Conservation (phyloP, 2,888 invertebrate species). For the Himalopsyche kuldschensis region DNA sequence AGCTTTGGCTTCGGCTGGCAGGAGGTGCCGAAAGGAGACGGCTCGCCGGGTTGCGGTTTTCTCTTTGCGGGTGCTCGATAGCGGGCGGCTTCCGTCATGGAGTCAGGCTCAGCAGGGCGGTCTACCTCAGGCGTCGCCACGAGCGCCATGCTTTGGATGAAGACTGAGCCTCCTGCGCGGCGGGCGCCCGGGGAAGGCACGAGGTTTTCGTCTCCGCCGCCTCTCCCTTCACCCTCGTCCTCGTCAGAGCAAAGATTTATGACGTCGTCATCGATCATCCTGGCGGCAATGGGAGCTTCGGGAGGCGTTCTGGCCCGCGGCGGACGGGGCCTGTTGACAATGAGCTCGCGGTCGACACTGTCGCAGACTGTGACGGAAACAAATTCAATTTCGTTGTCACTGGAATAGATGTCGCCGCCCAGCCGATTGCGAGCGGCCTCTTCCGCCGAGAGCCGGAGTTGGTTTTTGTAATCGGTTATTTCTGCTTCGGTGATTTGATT, state of each 20-base stretch:
- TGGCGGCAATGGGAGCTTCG: background rate
- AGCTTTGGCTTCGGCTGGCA: background rate
- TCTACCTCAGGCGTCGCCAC: slow-evolving; percentile 49
- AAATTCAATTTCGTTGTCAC: slow-evolving; percentile 54
- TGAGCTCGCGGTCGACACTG: background rate
- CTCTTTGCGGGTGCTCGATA: slow-evolving; percentile 6
- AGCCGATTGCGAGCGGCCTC: background rate
- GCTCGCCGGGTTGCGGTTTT: background rate
- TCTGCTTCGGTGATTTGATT: slow-evolving; percentile 51
- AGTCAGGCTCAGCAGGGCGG: slow-evolving; percentile 49
- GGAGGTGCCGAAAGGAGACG: background rate
- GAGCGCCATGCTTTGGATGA: slow-evolving; percentile 48
- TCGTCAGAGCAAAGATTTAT: slow-evolving; percentile 73
- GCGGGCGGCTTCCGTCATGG: slow-evolving; percentile 14
- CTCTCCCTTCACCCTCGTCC: slow-evolving; percentile 49
- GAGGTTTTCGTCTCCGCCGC: slow-evolving; percentile 49
- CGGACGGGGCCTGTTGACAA: background rate
- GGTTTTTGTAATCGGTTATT: slow-evolving; percentile 51
- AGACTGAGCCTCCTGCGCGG: slow-evolving; percentile 52
- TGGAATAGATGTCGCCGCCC: slow-evolving; percentile 34
- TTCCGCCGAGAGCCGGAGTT: background rate
- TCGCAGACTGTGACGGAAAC: slow-evolving; percentile 45
- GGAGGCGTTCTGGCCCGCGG: background rate
- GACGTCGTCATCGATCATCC: slow-evolving; percentile 41
- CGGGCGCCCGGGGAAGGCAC: slow-evolving; percentile 43